These are phyloP conservation scores for Linurgus olivaceus DNA, from an alignment of 2,797 vertebrate species.

Conservation along the genomic window DNA sequence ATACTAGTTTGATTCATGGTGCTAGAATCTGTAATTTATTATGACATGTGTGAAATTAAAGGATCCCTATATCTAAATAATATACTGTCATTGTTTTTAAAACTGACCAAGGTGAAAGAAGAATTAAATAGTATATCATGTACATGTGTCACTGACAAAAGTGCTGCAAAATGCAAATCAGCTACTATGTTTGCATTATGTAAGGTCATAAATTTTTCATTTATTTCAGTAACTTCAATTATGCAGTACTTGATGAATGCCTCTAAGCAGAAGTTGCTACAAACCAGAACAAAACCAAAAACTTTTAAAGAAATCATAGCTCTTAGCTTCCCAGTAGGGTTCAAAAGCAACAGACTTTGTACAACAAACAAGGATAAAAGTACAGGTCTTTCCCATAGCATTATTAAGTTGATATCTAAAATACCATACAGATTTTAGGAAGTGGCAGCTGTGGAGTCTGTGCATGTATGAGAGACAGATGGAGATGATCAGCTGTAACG, in stretches of 20 bases:
- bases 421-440: neutral
- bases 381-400: neutral
- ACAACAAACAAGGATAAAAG: neutral
- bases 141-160: neutral
- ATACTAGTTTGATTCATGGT: neutral
- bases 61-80: neutral
- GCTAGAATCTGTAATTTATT: neutral
- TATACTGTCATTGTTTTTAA: neutral
- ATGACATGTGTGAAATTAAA: neutral
- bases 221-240: neutral
- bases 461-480: slow-evolving; percentile 27
- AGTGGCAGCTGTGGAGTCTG: neutral
- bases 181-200: neutral
- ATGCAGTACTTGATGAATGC: neutral
- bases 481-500: slow-evolving; percentile 44
- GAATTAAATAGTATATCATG: neutral
- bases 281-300: neutral
- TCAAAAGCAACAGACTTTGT: neutral
- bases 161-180: neutral
- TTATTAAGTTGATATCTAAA: neutral
- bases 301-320: neutral
- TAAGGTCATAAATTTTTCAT: neutral
- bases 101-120: neutral
- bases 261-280: neutral
- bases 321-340: neutral